phyloP scores from a whole-genome alignment of 2,888 invertebrate genomes.

The Drosophila leonis region DNA sequence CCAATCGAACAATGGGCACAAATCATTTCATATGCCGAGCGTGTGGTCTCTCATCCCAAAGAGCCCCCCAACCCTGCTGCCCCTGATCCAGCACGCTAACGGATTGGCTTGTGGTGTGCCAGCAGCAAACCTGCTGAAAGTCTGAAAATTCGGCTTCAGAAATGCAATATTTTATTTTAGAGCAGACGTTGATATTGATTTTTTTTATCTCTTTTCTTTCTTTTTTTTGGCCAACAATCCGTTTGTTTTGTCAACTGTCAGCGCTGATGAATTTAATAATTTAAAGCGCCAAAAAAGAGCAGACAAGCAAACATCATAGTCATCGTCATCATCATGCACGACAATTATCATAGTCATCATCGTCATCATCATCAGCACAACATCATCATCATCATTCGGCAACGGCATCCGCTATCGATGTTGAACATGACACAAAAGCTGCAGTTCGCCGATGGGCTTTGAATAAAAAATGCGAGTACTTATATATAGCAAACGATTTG shows the following conservation, averaged over 20 bases:
- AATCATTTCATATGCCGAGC: slow-evolving; percentile 79
- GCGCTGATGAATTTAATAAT: slow-evolving; percentile 74
- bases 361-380: slow-evolving; percentile 22
- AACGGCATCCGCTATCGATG: slow-evolving; percentile 46
- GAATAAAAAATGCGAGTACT: slow-evolving; percentile 67
- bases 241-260: slow-evolving; percentile 78
- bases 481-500: slow-evolving; percentile 64
- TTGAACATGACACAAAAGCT: slow-evolving; percentile 79
- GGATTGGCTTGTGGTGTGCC: slow-evolving; percentile 24
- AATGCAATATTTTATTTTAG: slow-evolving; percentile 77
- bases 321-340: slow-evolving; percentile 7
- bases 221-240: slow-evolving; percentile 33
- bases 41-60: slow-evolving; percentile 61
- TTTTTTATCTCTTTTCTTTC: slow-evolving; percentile 13
- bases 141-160: slow-evolving; percentile 30
- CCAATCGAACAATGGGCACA: slow-evolving; percentile 76
- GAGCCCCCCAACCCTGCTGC: neutral
- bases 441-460: slow-evolving; percentile 75
- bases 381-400: slow-evolving; percentile 32
- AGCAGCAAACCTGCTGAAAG: slow-evolving; percentile 32
- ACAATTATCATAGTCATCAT: slow-evolving; percentile 17
- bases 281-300: slow-evolving; percentile 56
- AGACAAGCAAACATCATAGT: slow-evolving; percentile 41
- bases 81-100: neutral
- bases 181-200: slow-evolving; percentile 53